Conservation (phyloP, 64 coral and sea anemone species). For the Porites australiensis region DNA sequence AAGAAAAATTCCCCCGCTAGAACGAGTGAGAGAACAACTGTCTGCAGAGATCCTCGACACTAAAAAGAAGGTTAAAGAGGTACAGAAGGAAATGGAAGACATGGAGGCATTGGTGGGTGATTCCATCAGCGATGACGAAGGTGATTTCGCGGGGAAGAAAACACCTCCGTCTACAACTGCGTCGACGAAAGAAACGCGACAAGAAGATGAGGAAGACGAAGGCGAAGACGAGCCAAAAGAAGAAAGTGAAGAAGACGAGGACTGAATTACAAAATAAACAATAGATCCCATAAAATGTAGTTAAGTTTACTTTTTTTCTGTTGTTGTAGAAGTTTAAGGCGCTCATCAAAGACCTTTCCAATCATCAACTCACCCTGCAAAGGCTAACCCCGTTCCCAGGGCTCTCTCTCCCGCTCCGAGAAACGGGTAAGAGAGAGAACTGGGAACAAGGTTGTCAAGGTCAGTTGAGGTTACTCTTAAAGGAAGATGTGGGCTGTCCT, state of each 20-base stretch:
- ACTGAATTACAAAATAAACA: background rate
- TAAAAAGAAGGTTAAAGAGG: background rate
- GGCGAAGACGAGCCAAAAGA: background rate
- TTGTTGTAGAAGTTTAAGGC: no score
- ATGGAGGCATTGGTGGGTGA: conserved; percentile 69
- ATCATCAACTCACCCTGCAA: no score
- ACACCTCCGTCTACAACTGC: background rate
- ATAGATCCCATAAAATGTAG: background rate
- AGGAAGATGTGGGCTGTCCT: no score
- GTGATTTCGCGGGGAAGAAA: background rate
- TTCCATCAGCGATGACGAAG: conserved; percentile 38
- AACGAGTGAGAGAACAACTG: conserved; percentile 63
- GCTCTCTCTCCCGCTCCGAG: no score
- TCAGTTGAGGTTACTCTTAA: no score
- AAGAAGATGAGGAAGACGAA: background rate
- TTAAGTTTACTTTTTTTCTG: background rate
- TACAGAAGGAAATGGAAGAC: conserved; percentile 81
- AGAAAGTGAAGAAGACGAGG: background rate
- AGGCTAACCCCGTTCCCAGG: no score
- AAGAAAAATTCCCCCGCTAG: conserved; percentile 66
- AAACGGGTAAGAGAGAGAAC: no score
- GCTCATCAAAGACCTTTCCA: no score
- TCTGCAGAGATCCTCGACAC: conserved; percentile 58
- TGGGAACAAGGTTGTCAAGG: no score
- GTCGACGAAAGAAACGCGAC: background rate